Conservation (phyloP, 2,888 invertebrate species). For the Marronus borbonicus region DNA sequence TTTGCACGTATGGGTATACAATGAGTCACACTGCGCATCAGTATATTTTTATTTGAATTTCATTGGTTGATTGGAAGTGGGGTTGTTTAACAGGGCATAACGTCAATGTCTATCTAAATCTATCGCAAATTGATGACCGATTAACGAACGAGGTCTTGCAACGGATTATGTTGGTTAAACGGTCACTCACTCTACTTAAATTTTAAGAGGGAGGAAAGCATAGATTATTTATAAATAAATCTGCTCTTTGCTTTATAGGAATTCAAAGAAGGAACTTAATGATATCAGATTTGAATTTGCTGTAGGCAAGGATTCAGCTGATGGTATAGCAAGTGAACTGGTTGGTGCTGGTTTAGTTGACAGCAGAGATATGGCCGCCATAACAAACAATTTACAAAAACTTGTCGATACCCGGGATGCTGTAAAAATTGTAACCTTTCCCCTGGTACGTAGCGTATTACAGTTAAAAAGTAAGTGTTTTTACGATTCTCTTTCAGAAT, state of each 20-base stretch:
- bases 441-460: constrained; percentile 75
- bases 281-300: constrained; percentile 98
- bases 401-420: constrained; percentile 83
- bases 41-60: too few relatives aligned
- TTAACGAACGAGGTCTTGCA: too few relatives aligned
- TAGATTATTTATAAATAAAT: constrained; percentile 24
- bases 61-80: too few relatives aligned
- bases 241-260: constrained; percentile 72
- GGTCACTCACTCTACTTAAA: too few relatives aligned
- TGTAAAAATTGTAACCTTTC: constrained; percentile 88
- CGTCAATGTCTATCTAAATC: too few relatives aligned
- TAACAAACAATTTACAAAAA: constrained; percentile 93
- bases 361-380: constrained; percentile 91
- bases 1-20: too few relatives aligned
- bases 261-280: constrained; percentile 91
- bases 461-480: not conserved
- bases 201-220: too few relatives aligned
- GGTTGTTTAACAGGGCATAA: too few relatives aligned
- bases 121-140: too few relatives aligned
- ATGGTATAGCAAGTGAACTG: constrained; percentile 94
- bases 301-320: constrained; percentile 89
- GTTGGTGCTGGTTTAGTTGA: constrained; percentile 97
- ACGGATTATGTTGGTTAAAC: too few relatives aligned
- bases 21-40: too few relatives aligned
- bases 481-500: constrained; percentile 71